Conservation (phyloP, 2,888 invertebrate species). For the Bimastos eiseni region DNA sequence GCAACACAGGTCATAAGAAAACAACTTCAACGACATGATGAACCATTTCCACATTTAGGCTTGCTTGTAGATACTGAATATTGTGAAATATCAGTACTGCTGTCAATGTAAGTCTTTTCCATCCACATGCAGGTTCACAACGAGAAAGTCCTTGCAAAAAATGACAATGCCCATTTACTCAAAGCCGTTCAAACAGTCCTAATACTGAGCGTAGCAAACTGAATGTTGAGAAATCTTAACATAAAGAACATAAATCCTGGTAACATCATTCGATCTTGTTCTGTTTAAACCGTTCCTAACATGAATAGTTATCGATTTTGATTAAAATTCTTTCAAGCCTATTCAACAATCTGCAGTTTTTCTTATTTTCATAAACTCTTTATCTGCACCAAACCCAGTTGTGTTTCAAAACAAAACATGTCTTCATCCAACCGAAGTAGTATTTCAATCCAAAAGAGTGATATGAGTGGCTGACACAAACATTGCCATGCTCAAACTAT, state of each 20-base stretch:
- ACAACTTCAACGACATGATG: neutral
- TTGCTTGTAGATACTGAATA: neutral
- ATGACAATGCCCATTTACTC: neutral
- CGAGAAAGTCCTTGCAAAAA: neutral
- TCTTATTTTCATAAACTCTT: neutral
- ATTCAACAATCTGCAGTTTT: neutral
- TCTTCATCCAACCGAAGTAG: neutral
- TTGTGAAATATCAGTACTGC: neutral
- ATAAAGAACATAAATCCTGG: neutral
- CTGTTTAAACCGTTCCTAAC: neutral
- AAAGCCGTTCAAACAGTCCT: neutral
- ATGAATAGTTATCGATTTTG: neutral
- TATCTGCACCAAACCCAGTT: neutral
- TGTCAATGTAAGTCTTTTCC: neutral
- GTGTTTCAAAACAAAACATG: neutral
- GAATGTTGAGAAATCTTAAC: neutral
- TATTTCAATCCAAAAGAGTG: neutral
- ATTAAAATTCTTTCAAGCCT: neutral
- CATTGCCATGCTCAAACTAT: neutral
- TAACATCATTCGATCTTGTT: neutral
- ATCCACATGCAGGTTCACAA: neutral
- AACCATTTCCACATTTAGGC: neutral
- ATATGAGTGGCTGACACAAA: neutral
- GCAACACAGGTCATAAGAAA: neutral
- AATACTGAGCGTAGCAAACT: neutral